A percentile compares a stretch with the other conserved stretches of the same genome.
Evolutionary conservation across 2,888 invertebrate genomes (phyloP).

Genomic region (Galeopsomyia nigrocyanea): DNA sequence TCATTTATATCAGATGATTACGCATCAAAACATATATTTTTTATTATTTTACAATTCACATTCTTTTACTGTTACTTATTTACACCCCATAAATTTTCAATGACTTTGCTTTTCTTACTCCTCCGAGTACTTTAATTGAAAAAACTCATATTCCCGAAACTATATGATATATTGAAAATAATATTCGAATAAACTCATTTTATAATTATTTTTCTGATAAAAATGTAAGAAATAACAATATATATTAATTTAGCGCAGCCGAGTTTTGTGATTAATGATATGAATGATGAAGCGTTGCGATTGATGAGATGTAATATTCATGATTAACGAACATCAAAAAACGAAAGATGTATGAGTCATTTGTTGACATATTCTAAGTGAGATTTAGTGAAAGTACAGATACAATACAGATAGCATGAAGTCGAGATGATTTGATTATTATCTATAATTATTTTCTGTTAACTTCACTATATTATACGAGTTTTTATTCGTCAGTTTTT

Average conservation of each 20-base stretch:
- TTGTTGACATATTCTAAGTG: slow-evolving; percentile 19
- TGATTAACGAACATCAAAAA: too few relatives aligned
- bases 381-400: slow-evolving; percentile 9
- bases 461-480: slow-evolving; percentile 20
- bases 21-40: slow-evolving; percentile 27
- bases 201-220: too few relatives aligned
- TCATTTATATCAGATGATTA: slow-evolving; percentile 27
- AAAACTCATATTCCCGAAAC: too few relatives aligned
- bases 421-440: slow-evolving; percentile 21
- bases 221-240: too few relatives aligned
- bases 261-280: slow-evolving; percentile 15
- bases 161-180: too few relatives aligned
- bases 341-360: neutral
- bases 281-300: too few relatives aligned
- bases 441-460: slow-evolving; percentile 24
- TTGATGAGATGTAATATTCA: too few relatives aligned
- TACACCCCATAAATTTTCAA: slow-evolving; percentile 33
- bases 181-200: too few relatives aligned
- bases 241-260: slow-evolving; percentile 23
- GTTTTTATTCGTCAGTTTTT: slow-evolving; percentile 30
- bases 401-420: slow-evolving; percentile 14
- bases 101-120: slow-evolving; percentile 21
- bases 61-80: slow-evolving; percentile 34
- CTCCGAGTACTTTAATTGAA: too few relatives aligned
- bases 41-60: slow-evolving; percentile 39